These are phyloP conservation scores for Parnassius apollo DNA, from an alignment of 2,888 invertebrate genomes.

Conservation along the genomic window DNA sequence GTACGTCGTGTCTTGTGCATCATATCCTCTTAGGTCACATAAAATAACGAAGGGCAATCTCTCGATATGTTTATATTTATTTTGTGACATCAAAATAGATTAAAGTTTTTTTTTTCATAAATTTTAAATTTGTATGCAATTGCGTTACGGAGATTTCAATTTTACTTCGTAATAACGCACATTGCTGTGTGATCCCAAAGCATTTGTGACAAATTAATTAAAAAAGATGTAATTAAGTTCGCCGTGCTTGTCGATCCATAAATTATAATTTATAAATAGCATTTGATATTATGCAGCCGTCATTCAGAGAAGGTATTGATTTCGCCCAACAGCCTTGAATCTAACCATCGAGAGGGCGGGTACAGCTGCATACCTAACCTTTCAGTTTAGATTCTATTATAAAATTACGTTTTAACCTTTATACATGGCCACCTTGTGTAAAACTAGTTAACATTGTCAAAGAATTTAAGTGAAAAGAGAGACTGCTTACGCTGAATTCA, in stretches of 20 bases:
- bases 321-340: slow-evolving; percentile 65
- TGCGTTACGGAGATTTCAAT: no score
- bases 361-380: slow-evolving; percentile 46
- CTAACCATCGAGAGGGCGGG: slow-evolving; percentile 50
- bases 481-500: neutral
- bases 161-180: no score
- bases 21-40: slow-evolving; percentile 21
- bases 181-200: no score
- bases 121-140: no score
- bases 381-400: slow-evolving; percentile 34
- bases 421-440: no score
- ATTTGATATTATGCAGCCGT: slow-evolving; percentile 50
- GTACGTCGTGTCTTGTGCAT: slow-evolving; percentile 39
- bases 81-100: no score
- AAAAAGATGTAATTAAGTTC: slow-evolving; percentile 7
- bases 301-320: slow-evolving; percentile 55
- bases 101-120: no score
- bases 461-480: neutral
- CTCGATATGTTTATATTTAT: no score
- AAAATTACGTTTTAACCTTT: no score
- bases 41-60: neutral
- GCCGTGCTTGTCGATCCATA: slow-evolving; percentile 24
- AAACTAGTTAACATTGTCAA: neutral
- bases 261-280: slow-evolving; percentile 45
- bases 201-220: neutral